Evolutionary conservation across 2,888 invertebrate species (phyloP).

Genomic region (Hypolimnas misippus): DNA sequence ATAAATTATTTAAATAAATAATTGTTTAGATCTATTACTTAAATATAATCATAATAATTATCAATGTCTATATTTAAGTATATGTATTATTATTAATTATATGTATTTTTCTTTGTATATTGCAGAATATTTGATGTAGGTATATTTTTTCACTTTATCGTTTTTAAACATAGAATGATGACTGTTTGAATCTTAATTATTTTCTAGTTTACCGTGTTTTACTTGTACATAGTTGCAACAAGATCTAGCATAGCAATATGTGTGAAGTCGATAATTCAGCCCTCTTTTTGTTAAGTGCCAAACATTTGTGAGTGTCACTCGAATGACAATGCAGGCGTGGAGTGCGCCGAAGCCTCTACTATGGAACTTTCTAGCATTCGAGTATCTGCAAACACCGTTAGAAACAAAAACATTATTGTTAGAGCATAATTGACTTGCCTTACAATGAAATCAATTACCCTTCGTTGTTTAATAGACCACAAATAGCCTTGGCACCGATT

Average conservation of each 20-base stretch:
- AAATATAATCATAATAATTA: no score
- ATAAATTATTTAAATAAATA: no score
- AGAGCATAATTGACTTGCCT: conserved; percentile 28
- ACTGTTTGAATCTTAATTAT: background rate
- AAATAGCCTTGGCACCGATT: conserved; percentile 44
- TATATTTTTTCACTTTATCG: background rate
- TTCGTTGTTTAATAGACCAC: conserved; percentile 41
- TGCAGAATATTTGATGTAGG: no score
- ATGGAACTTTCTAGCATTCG: conserved; percentile 36
- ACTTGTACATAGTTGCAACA: conserved; percentile 29
- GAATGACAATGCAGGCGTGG: conserved; percentile 64
- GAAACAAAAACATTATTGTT: conserved; percentile 29
- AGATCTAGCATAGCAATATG: conserved; percentile 41
- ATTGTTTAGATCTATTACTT: no score
- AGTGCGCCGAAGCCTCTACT: conserved; percentile 45
- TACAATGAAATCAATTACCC: conserved; percentile 36
- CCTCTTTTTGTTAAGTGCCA: conserved; percentile 64
- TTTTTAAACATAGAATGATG: background rate
- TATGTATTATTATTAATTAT: no score
- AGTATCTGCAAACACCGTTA: conserved; percentile 31
- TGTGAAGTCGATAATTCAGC: conserved; percentile 48
- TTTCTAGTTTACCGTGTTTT: background rate
- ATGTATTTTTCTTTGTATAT: no score
- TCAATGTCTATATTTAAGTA: no score
- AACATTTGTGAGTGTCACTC: conserved; percentile 74